Evolutionary conservation across 2,797 vertebrate species (phyloP).

Genomic region (Pygocentrus nattereri): DNA sequence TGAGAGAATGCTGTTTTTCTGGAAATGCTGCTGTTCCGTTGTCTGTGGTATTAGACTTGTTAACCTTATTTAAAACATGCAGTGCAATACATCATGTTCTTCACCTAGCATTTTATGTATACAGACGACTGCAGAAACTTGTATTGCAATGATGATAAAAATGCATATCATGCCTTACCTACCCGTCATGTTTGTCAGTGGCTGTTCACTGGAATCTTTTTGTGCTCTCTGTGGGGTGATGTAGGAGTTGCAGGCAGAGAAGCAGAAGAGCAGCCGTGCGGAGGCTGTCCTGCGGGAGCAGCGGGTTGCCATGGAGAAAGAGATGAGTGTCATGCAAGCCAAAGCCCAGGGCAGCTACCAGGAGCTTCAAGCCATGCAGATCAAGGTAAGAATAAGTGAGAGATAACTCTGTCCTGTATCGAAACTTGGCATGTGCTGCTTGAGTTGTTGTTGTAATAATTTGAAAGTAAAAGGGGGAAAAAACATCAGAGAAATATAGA

Average conservation of each 20-base stretch:
- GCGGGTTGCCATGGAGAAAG: constrained; percentile 89
- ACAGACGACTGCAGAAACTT: neutral
- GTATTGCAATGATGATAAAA: neutral
- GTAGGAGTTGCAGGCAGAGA: constrained; percentile 93
- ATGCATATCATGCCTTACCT: neutral
- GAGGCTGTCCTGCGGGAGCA: constrained; percentile 91
- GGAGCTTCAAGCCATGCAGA: constrained; percentile 91
- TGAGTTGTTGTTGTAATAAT: neutral
- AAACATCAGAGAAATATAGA: neutral
- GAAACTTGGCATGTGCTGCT: neutral
- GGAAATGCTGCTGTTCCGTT: too few species aligned
- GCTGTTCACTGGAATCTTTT: neutral
- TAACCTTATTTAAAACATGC: too few species aligned
- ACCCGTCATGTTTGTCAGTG: neutral
- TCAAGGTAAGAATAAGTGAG: constrained; percentile 82
- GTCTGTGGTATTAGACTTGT: too few species aligned
- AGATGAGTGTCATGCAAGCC: constrained; percentile 88
- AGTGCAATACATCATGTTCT: too few species aligned
- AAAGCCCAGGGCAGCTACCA: constrained; percentile 93
- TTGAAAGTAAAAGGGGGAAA: neutral
- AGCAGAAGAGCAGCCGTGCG: constrained; percentile 87
- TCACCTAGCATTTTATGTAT: too few species aligned
- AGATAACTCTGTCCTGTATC: neutral
- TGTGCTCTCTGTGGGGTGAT: constrained; percentile 9
- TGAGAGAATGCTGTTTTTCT: too few species aligned